Evolutionary conservation across 2,113 vertebrate genomes (phyloP).

Genomic region (Cephalopholis sonnerati): DNA sequence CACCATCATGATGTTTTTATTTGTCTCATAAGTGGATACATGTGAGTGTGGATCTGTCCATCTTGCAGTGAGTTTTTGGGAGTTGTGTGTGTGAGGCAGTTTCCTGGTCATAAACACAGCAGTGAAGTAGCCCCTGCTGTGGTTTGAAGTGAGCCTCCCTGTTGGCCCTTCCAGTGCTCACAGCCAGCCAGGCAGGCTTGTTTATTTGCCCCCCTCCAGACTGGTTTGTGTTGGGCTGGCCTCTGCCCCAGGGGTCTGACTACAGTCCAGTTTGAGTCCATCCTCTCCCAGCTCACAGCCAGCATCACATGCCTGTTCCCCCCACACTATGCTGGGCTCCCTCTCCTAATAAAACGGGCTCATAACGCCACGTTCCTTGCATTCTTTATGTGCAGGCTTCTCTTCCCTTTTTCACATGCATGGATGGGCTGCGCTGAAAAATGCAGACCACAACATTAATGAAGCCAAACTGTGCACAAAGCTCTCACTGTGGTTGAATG

Average conservation of each 20-base stretch:
- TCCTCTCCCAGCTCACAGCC: slow-evolving; percentile 46
- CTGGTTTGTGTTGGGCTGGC: slow-evolving; percentile 56
- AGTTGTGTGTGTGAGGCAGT: slow-evolving; percentile 35
- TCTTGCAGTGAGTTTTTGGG: slow-evolving; percentile 14
- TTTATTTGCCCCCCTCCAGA: slow-evolving; percentile 62
- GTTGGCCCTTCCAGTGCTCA: slow-evolving; percentile 33
- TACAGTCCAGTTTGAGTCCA: slow-evolving; percentile 49
- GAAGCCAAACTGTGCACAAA: slow-evolving; percentile 21
- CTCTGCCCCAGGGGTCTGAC: slow-evolving; percentile 67
- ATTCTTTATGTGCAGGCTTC: slow-evolving; percentile 73
- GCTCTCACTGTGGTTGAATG: slow-evolving; percentile 29
- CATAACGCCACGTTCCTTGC: slow-evolving; percentile 73
- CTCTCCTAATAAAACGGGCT: slow-evolving; percentile 73
- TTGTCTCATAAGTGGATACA: slow-evolving; percentile 14
- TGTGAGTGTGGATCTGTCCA: slow-evolving; percentile 6
- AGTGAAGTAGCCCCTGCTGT: slow-evolving; percentile 57
- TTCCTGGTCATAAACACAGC: slow-evolving; percentile 66
- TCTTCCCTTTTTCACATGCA: slow-evolving; percentile 53
- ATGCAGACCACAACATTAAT: slow-evolving; percentile 47
- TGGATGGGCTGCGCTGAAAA: slow-evolving; percentile 46
- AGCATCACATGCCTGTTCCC: slow-evolving; percentile 54
- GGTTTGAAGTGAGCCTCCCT: slow-evolving; percentile 66
- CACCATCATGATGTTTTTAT: slow-evolving; percentile 26
- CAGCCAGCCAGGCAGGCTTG: slow-evolving; percentile 44
- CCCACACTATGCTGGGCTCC: slow-evolving; percentile 46